A percentile compares a stretch with the other conserved stretches of the same genome.
phyloP scores from a whole-genome alignment of 2,888 invertebrate genomes.

The Latrodectus hesperus region DNA sequence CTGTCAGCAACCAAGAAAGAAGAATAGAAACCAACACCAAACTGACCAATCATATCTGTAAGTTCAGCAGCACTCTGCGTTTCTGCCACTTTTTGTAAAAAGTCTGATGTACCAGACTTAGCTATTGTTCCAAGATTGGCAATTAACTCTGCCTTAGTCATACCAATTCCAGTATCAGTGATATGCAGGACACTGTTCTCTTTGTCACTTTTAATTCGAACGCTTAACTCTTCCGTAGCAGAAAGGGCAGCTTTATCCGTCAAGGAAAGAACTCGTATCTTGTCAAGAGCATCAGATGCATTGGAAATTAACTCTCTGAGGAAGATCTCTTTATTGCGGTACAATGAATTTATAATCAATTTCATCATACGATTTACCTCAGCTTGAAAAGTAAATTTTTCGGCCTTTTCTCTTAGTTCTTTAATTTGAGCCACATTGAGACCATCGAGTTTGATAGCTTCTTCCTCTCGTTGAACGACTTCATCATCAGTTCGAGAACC shows the following conservation, averaged over 20 bases:
- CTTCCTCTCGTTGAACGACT: conserved; percentile 90
- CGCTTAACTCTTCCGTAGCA: conserved; percentile 86
- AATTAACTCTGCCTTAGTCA: conserved; percentile 94
- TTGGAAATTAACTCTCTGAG: conserved; percentile 98
- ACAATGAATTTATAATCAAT: conserved; percentile 98
- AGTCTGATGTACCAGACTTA: conserved; percentile 97
- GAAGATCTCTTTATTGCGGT: conserved; percentile 99
- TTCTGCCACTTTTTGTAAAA: conserved; percentile 92
- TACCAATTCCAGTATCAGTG: conserved; percentile 97
- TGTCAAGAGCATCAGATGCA: conserved; percentile 98
- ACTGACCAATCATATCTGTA: conserved; percentile 99
- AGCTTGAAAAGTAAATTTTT: conserved; percentile 94
- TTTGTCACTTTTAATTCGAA: conserved; percentile 94
- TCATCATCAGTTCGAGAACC: conserved; percentile 85
- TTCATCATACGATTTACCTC: conserved; percentile 99
- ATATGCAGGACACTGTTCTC: conserved; percentile 93
- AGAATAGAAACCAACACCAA: conserved; percentile 99
- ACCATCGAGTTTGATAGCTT: conserved; percentile 96
- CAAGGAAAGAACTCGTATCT: conserved; percentile 93
- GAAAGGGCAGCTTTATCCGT: conserved; percentile 88
- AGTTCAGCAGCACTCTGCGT: conserved; percentile 80
- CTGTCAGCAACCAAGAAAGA: conserved; percentile 97
- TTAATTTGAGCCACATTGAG: conserved; percentile 94
- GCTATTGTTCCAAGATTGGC: conserved; percentile 99
- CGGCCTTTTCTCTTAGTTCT: conserved; percentile 90